Conservation (phyloP, 2,888 invertebrate species). For the Smittia sp. region DNA sequence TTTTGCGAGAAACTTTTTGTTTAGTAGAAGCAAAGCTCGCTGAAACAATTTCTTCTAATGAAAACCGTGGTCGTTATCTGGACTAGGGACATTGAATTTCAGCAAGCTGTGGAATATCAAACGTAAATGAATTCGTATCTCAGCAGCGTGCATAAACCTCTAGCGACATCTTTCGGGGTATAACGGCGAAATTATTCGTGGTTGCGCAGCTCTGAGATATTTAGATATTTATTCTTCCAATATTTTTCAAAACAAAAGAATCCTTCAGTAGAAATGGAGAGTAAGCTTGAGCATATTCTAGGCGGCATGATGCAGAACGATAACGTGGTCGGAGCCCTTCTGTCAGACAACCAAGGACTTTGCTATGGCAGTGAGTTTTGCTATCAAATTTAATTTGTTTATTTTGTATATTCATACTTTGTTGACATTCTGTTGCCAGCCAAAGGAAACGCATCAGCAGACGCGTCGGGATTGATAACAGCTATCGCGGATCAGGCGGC, state of each 20-base stretch:
- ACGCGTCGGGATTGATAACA: conserved; percentile 7
- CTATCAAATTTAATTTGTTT: not conserved
- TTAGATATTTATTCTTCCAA: no score
- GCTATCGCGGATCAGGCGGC: conserved; percentile 20
- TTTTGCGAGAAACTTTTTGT: no score
- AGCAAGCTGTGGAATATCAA: no score
- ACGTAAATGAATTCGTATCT: no score
- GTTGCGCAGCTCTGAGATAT: no score
- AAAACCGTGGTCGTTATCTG: no score
- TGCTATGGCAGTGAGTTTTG: conserved; percentile 18
- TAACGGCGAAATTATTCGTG: no score
- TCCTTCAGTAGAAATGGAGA: not conserved
- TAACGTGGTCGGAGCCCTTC: conserved; percentile 10
- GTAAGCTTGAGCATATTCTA: not conserved
- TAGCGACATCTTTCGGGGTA: no score
- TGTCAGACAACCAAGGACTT: conserved; percentile 16
- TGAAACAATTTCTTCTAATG: no score
- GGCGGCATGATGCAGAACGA: conserved; percentile 28
- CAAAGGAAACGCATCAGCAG: not conserved
- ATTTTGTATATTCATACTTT: not conserved
- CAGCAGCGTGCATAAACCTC: no score
- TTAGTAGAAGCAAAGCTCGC: no score
- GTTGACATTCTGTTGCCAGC: not conserved
- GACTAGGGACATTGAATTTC: no score
- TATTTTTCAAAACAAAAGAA: not conserved